Evolutionary conservation across 2,797 vertebrate genomes (phyloP), one percentile per base, ranked within the genome.

Genomic region (Cercopithecus neglectus): DNA sequence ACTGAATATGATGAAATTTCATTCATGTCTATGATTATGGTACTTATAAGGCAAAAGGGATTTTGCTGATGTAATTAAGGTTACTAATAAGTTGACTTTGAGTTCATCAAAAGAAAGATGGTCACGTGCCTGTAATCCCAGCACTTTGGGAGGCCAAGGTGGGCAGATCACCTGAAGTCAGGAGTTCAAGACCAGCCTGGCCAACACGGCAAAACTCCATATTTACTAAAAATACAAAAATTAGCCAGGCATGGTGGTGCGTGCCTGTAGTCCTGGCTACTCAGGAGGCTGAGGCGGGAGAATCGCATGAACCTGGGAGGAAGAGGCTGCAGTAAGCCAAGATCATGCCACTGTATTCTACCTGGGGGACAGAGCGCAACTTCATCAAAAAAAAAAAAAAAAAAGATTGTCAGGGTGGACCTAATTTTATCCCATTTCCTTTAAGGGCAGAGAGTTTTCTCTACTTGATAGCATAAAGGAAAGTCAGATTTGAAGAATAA

Each of bases 371-470:
- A n/a, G 14, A n/a, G 61, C 8, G 0, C 1, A 16, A 64, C 16
- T 64, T 17, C 7, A 64, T n/a, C 17, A n/a, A 64, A 61, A 61
- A 59, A 12, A 61, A 61, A 28, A 39, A 39, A 72, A 96, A 86
- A 44, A 59, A 33, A 89, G 19, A 50, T 14, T 22, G 4, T 75
- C 44, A 67, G 16, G 10, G 21, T 36, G 1, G 19, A 46, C 28
- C 57, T 50, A 72, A 79, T 28, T 9, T 53, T 67, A 92, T 46
- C 10, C 39, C 21, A 84, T 44, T 53, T 91, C 50, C 36, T 75
- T 96, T 78, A 80, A 91, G 94, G 91, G 6, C 26, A 93, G 22
- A 88, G 5, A 5, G 12, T 44, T 93, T 94, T 91, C 41, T 80
- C 57, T 57, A 72, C 33, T 8, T 83, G n/a, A 46, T 5, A 64